Evolutionary conservation across 2,113 vertebrate species (phyloP).

Genomic region (Junco hyemalis): DNA sequence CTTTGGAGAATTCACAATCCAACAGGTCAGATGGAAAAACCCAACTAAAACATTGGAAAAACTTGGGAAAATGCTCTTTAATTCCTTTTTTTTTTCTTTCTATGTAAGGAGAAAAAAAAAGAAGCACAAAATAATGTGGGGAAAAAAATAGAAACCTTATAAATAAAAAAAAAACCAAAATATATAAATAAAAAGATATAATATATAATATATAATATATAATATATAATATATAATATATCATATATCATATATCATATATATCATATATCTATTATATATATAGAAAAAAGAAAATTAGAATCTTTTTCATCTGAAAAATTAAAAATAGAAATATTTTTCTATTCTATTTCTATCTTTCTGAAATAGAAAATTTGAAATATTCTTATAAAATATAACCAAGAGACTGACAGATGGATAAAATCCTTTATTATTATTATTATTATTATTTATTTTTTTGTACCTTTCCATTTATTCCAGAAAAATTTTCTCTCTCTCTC

Average conservation of each 20-base stretch:
- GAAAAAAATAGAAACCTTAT: too few relatives aligned
- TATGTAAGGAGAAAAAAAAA: not conserved
- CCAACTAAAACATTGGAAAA: not conserved
- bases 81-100: not conserved
- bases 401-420: not conserved
- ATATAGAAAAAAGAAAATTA: not conserved
- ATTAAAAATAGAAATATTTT: not conserved
- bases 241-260: too few relatives aligned
- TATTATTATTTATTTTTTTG: too few relatives aligned
- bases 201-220: too few relatives aligned
- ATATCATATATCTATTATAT: too few relatives aligned
- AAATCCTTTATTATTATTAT: not conserved
- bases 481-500: rapidly evolving
- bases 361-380: not conserved
- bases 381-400: not conserved
- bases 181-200: too few relatives aligned
- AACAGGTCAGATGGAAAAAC: not conserved
- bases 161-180: too few relatives aligned
- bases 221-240: too few relatives aligned
- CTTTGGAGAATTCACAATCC: not conserved
- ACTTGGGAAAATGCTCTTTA: not conserved
- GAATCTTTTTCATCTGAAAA: not conserved
- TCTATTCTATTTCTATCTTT: not conserved
- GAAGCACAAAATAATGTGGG: not conserved
- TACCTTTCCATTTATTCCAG: not conserved